Conservation (phyloP, 2,888 invertebrate species). For the Mechanitis mazaeus region DNA sequence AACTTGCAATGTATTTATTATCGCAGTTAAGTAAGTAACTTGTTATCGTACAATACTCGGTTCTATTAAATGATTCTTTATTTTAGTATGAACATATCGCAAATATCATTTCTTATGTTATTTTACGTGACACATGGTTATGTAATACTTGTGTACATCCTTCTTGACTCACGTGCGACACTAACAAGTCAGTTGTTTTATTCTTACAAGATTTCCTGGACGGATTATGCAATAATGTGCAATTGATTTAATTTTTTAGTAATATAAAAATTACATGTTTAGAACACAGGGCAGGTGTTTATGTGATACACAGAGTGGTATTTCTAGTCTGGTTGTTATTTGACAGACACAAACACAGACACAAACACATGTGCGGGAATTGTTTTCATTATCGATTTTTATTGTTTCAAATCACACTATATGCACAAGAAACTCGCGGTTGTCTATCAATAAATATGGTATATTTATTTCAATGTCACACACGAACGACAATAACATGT, state of each 20-base stretch:
- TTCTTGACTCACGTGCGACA: constrained; percentile 5
- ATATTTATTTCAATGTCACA: constrained; percentile 27
- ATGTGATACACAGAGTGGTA: too few relatives aligned
- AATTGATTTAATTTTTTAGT: too few relatives aligned
- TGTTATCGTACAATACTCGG: too few relatives aligned
- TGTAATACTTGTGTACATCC: constrained; percentile 16
- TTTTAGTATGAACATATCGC: not conserved
- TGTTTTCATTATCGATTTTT: too few relatives aligned
- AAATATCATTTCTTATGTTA: not conserved
- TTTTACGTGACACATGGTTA: constrained; percentile 7
- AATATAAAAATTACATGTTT: too few relatives aligned
- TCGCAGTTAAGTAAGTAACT: too few relatives aligned
- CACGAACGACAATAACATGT: constrained; percentile 16
- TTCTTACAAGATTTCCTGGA: not conserved
- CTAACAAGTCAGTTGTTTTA: constrained; percentile 1
- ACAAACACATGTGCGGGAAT: too few relatives aligned
- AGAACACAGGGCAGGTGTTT: too few relatives aligned
- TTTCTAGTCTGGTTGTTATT: too few relatives aligned
- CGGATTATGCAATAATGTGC: not conserved
- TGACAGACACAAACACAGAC: too few relatives aligned
- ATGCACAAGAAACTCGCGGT: not conserved
- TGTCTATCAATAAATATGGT: constrained; percentile 17
- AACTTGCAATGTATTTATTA: too few relatives aligned
- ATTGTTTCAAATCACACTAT: too few relatives aligned
- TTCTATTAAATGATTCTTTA: not conserved